A percentile compares a stretch with the other conserved stretches of the same genome.
These are phyloP conservation scores for Rhadina sibilatrix DNA, from an alignment of 2,113 vertebrate genomes.

Conservation along the genomic window DNA sequence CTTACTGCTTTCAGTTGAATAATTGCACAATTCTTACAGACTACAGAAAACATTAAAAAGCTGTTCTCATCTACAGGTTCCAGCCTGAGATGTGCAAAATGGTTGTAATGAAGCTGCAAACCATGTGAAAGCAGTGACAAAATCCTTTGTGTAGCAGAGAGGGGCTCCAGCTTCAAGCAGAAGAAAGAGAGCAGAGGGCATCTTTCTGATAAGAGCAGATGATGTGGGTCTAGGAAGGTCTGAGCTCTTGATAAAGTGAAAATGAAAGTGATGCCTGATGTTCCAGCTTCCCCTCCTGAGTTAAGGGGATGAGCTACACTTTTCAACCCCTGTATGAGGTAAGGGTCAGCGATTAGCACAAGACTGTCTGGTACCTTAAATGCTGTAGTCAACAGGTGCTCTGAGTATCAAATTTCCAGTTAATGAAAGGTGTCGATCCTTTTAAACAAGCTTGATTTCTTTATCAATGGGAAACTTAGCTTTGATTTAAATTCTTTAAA, in stretches of 20 bases:
- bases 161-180: neutral
- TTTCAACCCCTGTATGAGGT: neutral
- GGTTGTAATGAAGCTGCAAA: conserved; percentile 30
- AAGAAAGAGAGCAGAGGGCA: neutral
- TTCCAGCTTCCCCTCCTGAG: neutral
- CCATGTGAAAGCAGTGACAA: neutral
- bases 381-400: neutral
- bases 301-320: neutral
- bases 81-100: conserved; percentile 36
- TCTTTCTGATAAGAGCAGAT: neutral
- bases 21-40: conserved; percentile 72
- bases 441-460: neutral
- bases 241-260: neutral
- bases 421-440: neutral
- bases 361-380: neutral
- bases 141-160: neutral
- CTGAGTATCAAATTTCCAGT: neutral
- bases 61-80: conserved; percentile 74
- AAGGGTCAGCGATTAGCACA: neutral
- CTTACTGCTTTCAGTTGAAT: conserved; percentile 71
- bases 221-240: neutral
- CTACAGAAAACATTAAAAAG: conserved; percentile 78
- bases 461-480: neutral
- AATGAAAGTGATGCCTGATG: neutral
- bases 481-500: neutral